These are phyloP conservation scores for Amiota communis DNA, from an alignment of 2,888 invertebrate genomes.

Conservation along the genomic window DNA sequence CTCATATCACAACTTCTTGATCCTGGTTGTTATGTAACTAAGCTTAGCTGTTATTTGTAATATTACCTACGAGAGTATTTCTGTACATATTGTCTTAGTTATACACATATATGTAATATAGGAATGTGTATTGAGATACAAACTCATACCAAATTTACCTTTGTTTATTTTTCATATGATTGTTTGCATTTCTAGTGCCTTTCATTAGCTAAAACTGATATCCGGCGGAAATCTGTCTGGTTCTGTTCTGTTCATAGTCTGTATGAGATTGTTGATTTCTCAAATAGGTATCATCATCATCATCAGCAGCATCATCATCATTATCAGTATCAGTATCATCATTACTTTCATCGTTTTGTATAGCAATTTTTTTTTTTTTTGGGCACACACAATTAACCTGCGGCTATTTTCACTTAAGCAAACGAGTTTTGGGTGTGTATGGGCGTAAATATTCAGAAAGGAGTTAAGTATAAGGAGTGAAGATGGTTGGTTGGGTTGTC, in stretches of 20 bases:
- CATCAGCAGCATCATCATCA: no score
- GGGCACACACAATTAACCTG: slow-evolving; percentile 62
- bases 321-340: no score
- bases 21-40: slow-evolving; percentile 11
- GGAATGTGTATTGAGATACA: background rate
- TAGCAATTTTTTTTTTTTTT: slow-evolving; percentile 30
- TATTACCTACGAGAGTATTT: background rate
- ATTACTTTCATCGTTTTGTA: background rate
- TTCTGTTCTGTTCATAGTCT: background rate
- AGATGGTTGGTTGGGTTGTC: background rate
- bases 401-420: slow-evolving; percentile 57
- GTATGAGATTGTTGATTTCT: background rate
- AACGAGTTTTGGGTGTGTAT: slow-evolving; percentile 51
- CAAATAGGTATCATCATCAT: background rate
- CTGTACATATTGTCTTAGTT: background rate
- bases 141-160: slow-evolving; percentile 32
- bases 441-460: background rate
- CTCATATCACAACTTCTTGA: slow-evolving; percentile 5
- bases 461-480: slow-evolving; percentile 51
- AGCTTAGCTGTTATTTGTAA: slow-evolving; percentile 17
- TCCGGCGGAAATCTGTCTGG: slow-evolving; percentile 44
- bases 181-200: slow-evolving; percentile 31
- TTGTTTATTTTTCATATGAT: slow-evolving; percentile 62
- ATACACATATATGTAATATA: background rate
- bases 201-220: slow-evolving; percentile 58